Evolutionary conservation across 2,888 invertebrate genomes (phyloP), one percentile per base, ranked within the genome.

Genomic region (Epistrophella euchroma): DNA sequence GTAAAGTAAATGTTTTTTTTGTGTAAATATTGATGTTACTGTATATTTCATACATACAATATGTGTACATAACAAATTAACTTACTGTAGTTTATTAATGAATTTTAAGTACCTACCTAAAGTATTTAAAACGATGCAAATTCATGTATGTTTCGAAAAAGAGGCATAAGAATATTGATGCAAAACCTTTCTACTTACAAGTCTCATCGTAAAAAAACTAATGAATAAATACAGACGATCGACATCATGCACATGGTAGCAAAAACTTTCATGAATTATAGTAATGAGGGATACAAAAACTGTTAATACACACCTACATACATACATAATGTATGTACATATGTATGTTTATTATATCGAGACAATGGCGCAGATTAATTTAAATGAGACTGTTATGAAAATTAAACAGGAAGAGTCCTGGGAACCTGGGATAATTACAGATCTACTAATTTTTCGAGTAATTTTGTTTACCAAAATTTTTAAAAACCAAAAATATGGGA

Each of bases 41-140:
- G 40, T 60, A 22, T 40, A 40, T 37, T 19, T 7, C 19, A 22
- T 40, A 15, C 19, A 22, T 40, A 40, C 60, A 15, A 40, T 60
- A 40, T 60, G 60, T 60, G 37, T 60, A 40, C 37, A 62, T 43
- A 62, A 62, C n/a, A 62, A 43, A 43, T 62, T 62, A 43, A 43
- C 10, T 43, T 15, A 10, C 1, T 15, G 9, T 2, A 22, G 7
- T 37, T 60, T 40, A 15, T 60, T 60, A 37, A 56, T 32, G 32
- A 5, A 11, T 32, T 32, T 37, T 15, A 37, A 58, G 35, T 28
- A 28, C 4, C 1, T 19, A 13, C 19, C n/a, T 37, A 19, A 1
- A 13, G 35, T 1, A 19, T 13, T 32, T 32, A n/a, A 15, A 19
- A 50, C 5, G 1, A 50, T 5, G 22, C 4, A 52, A 13, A 7